Conservation (phyloP, 2,797 vertebrate species). For the Chelon auratus region DNA sequence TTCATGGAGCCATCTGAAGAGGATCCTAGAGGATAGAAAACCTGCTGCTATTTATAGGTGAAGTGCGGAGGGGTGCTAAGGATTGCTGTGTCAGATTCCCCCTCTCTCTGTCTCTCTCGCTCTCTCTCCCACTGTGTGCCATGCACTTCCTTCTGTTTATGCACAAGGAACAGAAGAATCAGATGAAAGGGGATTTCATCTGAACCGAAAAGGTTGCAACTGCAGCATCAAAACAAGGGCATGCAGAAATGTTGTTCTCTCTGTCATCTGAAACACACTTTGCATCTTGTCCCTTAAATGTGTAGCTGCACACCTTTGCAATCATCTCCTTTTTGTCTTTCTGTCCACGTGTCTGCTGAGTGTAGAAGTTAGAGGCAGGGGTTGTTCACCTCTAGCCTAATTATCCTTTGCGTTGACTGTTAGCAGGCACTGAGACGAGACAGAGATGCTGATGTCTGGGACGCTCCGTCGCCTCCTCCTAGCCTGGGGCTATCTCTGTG, state of each 20-base stretch:
- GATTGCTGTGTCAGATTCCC: conserved; percentile 80
- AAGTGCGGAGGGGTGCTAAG: conserved; percentile 73
- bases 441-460: conserved; percentile 72
- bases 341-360: conserved; percentile 28
- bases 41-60: conserved; percentile 80
- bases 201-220: conserved; percentile 33
- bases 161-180: conserved; percentile 33
- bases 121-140: conserved; percentile 6
- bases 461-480: conserved; percentile 71
- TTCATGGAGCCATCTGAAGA: conserved; percentile 45
- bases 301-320: conserved; percentile 26
- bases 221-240: conserved; percentile 47
- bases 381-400: conserved; percentile 33
- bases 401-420: conserved; percentile 29
- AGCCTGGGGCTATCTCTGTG: conserved; percentile 67
- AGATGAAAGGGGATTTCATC: conserved; percentile 53
- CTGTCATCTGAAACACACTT: conserved; percentile 33
- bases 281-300: conserved; percentile 35
- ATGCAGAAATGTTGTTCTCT: conserved; percentile 48
- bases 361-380: conserved; percentile 28
- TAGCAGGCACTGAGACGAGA: conserved; percentile 60
- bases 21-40: conserved; percentile 59
- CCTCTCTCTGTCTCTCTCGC: conserved; percentile 16
- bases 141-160: conserved; percentile 27
- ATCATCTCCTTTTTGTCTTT: conserved; percentile 30